These are phyloP conservation scores for Buathra laborator DNA, from an alignment of 2,888 invertebrate species.

Conservation along the genomic window DNA sequence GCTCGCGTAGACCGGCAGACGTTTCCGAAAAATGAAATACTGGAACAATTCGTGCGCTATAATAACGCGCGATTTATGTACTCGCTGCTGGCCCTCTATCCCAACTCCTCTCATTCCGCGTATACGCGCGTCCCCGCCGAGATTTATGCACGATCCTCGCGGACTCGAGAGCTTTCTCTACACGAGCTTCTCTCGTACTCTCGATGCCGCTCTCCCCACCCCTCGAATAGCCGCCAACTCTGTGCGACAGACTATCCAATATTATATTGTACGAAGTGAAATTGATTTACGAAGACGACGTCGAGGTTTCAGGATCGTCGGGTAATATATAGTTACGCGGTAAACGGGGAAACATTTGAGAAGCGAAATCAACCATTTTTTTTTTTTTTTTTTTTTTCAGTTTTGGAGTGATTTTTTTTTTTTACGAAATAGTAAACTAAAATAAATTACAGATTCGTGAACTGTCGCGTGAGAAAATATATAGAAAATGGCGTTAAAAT, in stretches of 20 bases:
- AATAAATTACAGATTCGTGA: too few relatives aligned
- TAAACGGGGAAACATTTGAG: neutral
- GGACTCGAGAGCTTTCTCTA: slow-evolving; percentile 43
- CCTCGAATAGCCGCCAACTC: slow-evolving; percentile 23
- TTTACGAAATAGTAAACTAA: too few relatives aligned
- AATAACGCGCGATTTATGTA: slow-evolving; percentile 67
- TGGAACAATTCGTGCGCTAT: slow-evolving; percentile 63
- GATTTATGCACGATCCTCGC: slow-evolving; percentile 65
- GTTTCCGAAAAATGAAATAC: slow-evolving; percentile 68
- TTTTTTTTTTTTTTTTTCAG: neutral
- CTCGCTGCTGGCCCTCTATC: slow-evolving; percentile 29
- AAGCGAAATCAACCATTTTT: neutral
- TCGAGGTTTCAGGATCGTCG: neutral
- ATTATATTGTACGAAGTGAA: slow-evolving; percentile 36
- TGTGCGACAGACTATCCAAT: slow-evolving; percentile 54
- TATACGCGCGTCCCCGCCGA: slow-evolving; percentile 47
- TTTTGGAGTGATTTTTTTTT: too few relatives aligned
- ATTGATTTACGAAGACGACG: slow-evolving; percentile 62
- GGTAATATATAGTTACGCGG: neutral
- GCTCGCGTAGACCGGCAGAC: slow-evolving; percentile 39
- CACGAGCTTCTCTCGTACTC: slow-evolving; percentile 8
- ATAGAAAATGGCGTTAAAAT: too few relatives aligned
- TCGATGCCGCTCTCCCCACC: neutral
- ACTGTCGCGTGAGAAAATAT: too few relatives aligned
- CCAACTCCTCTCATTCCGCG: slow-evolving; percentile 48